Evolutionary conservation across 1,140 invertebrate genomes (phyloP), one percentile per base, ranked within the genome.

Genomic region (Diuraphis noxia): DNA sequence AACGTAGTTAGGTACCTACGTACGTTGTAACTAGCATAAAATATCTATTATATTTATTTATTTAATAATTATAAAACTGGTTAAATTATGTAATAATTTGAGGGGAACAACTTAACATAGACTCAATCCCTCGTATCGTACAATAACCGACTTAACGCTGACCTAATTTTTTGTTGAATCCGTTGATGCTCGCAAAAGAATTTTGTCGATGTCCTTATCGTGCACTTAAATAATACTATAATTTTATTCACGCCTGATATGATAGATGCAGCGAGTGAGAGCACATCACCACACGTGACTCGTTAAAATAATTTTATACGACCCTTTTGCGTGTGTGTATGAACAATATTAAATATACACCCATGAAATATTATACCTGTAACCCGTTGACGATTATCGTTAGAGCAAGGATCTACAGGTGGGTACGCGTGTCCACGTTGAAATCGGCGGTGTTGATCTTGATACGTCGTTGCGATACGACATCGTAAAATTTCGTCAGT

Each of bases 221-320:
- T 17, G 30, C 30, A 6, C 30, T 72, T 30, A 63, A 63, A 63
- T n/a, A 19, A 17, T 30, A 17, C 6, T 72, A 72, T 72, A 72
- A 72, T 72, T 72, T 72, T 23, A 21, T 13, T 13, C 30, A 72
- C 30, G 10, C 17, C 56, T 72, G 13, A n/a, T 72, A 72, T 72
- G 9, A 30, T n/a, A 72, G 13, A 21, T n/a, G 13, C 13, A 72
- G 4, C 56, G 17, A n/a, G 17, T n/a, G 13, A 72, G 5, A 72
- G 30, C n/a, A n/a, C 30, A n/a, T n/a, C 30, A 72, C n/a, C 56
- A n/a, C 56, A 72, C 19, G 56, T 13, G 13, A 63, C 0, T 72
- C 56, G 56, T 72, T 72, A 72, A 72, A 72, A 72, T n/a, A 72
- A n/a, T 72, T 72, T n/a, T 72, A n/a, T 72, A n/a, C 30, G 56